Percentiles rank a stretch among this genome's conserved stretches.
phyloP scores from a whole-genome alignment of 2,797 vertebrate genomes.

The Trematomus bernacchii region DNA sequence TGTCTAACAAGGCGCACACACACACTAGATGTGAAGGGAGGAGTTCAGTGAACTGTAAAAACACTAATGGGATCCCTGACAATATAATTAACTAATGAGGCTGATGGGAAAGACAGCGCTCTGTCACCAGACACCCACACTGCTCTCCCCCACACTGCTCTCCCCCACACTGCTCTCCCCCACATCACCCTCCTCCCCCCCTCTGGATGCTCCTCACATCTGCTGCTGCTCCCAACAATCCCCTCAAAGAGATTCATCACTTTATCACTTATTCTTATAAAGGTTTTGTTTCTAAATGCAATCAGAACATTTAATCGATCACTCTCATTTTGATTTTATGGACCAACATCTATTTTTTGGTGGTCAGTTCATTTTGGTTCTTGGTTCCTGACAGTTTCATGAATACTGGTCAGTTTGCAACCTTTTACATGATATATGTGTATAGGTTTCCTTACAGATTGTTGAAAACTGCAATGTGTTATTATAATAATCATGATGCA shows the following conservation, averaged over 20 bases:
- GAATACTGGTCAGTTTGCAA: background rate
- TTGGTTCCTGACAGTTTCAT: background rate
- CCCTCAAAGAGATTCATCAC: conserved; percentile 4
- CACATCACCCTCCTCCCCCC: background rate
- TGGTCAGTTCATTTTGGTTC: background rate
- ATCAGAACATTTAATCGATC: background rate
- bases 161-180: no score
- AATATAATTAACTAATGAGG: conserved; percentile 75
- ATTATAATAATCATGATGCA: background rate
- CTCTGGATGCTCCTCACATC: conserved; percentile 39
- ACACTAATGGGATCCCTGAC: conserved; percentile 76
- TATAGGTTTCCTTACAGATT: background rate
- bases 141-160: conserved; percentile 8
- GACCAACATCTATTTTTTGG: background rate
- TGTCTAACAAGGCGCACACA: conserved; percentile 11
- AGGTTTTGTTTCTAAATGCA: background rate
- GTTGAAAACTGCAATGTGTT: background rate
- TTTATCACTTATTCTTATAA: background rate
- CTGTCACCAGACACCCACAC: conserved; percentile 49
- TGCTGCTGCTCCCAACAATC: conserved; percentile 41
- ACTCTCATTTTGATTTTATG: background rate
- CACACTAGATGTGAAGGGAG: conserved; percentile 57
- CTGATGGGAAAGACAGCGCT: conserved; percentile 67
- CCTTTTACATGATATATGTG: background rate
- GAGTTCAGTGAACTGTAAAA: conserved; percentile 72